phyloP scores from a whole-genome alignment of 2,888 invertebrate species.

The Bursaphelenchus okinawaensis region DNA sequence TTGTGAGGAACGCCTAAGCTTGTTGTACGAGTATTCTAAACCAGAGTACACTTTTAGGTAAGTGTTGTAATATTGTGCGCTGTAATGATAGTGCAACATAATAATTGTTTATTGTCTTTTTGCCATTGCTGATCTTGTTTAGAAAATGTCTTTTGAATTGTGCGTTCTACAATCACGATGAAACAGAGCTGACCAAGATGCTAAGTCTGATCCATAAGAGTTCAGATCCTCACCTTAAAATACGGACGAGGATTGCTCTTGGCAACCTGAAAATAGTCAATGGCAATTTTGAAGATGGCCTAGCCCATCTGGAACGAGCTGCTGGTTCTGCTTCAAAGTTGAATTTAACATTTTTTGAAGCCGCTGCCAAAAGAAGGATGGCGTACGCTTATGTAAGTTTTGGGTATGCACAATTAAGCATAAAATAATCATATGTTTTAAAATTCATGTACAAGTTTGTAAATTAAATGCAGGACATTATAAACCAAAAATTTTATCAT shows the following conservation, averaged over 20 bases:
- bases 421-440: too few relatives aligned
- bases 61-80: too few relatives aligned
- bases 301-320: neutral
- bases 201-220: neutral
- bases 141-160: conserved; percentile 5
- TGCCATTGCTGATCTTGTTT: neutral
- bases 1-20: neutral
- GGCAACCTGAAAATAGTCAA: neutral
- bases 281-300: neutral
- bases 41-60: neutral
- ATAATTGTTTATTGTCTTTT: too few relatives aligned
- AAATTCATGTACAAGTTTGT: too few relatives aligned
- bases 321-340: neutral
- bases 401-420: neutral
- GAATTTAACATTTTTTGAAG: neutral
- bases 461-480: too few relatives aligned
- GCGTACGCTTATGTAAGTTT: conserved; percentile 8
- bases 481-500: too few relatives aligned
- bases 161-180: neutral
- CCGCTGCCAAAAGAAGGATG: neutral
- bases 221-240: conserved; percentile 5
- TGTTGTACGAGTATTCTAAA: neutral
- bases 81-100: too few relatives aligned
- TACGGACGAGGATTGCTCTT: conserved; percentile 1
- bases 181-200: neutral